phyloP scores from a whole-genome alignment of 2,888 invertebrate species.

The Troglohyphantes excavatus region DNA sequence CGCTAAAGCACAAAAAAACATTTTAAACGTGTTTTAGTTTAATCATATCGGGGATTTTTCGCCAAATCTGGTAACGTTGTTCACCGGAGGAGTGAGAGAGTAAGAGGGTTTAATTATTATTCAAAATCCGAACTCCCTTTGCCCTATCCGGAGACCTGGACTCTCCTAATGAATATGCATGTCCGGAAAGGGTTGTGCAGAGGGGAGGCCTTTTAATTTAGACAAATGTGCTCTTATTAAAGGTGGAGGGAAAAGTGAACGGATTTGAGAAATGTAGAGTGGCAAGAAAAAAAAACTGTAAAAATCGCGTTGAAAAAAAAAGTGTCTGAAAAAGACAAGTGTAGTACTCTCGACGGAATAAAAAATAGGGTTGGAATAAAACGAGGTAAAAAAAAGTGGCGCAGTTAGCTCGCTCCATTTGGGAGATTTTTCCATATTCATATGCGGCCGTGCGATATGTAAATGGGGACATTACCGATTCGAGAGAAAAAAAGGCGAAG shows the following conservation, averaged over 20 bases:
- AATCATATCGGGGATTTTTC: no score
- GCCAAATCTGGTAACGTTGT: no score
- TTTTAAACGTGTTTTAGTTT: no score
- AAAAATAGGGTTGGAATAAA: neutral
- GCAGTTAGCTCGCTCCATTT: slow-evolving; percentile 8
- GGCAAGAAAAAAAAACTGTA: neutral
- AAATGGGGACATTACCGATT: no score
- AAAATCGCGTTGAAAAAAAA: neutral
- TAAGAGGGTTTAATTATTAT: slow-evolving; percentile 67
- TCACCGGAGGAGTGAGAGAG: neutral
- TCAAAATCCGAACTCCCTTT: slow-evolving; percentile 67
- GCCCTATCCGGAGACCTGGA: slow-evolving; percentile 31
- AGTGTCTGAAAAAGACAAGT: neutral
- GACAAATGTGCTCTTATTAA: slow-evolving; percentile 61
- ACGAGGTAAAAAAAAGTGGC: neutral
- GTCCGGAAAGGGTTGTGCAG: slow-evolving; percentile 63
- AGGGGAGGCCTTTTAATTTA: slow-evolving; percentile 68
- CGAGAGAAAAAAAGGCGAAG: neutral
- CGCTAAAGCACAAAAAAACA: no score
- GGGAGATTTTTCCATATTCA: slow-evolving; percentile 20
- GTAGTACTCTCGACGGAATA: neutral
- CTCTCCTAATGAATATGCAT: slow-evolving; percentile 76
- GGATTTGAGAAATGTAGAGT: slow-evolving; percentile 7
- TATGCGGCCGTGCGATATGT: neutral
- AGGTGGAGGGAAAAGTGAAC: slow-evolving; percentile 25